Evolutionary conservation across 1,140 invertebrate genomes (phyloP).

Genomic region (Bursaphelenchus mucronatus): DNA sequence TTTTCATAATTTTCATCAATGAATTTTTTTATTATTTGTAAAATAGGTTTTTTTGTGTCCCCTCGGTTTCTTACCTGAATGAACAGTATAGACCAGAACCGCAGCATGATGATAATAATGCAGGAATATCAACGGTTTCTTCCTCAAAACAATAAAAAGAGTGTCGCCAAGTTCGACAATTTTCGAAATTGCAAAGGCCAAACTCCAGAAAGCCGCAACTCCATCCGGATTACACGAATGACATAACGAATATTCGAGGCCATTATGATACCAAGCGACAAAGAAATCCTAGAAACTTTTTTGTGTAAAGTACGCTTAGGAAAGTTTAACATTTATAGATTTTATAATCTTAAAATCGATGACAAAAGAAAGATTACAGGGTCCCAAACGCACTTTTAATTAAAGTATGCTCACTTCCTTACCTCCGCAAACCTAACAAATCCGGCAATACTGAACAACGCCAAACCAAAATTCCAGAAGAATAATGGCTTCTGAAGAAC

Average conservation of each 20-base stretch:
- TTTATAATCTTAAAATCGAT: slow-evolving; percentile 3
- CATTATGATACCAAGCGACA: slow-evolving; percentile 47
- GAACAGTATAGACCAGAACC: slow-evolving; percentile 87
- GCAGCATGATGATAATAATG: slow-evolving; percentile 68
- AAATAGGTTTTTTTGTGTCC: too few relatives aligned
- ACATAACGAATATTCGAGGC: slow-evolving; percentile 65
- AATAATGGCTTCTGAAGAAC: slow-evolving; percentile 77
- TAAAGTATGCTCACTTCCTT: neutral
- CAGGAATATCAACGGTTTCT: slow-evolving; percentile 56
- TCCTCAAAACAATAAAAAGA: slow-evolving; percentile 59
- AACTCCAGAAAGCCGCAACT: slow-evolving; percentile 74
- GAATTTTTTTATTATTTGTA: too few relatives aligned
- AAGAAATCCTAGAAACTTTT: slow-evolving; percentile 50
- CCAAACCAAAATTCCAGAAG: slow-evolving; percentile 84
- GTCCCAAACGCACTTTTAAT: neutral
- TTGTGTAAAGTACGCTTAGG: slow-evolving; percentile 19
- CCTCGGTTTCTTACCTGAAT: slow-evolving; percentile 77
- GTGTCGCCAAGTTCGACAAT: slow-evolving; percentile 61
- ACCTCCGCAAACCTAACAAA: slow-evolving; percentile 72
- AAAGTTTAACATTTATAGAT: slow-evolving; percentile 22
- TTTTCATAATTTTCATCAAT: too few relatives aligned
- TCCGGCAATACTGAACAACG: slow-evolving; percentile 78
- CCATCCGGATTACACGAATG: slow-evolving; percentile 72
- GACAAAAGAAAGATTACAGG: neutral
- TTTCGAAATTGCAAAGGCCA: slow-evolving; percentile 58